These are phyloP conservation scores for Saturnia pavonia DNA, from an alignment of 2,888 invertebrate species.

Conservation along the genomic window DNA sequence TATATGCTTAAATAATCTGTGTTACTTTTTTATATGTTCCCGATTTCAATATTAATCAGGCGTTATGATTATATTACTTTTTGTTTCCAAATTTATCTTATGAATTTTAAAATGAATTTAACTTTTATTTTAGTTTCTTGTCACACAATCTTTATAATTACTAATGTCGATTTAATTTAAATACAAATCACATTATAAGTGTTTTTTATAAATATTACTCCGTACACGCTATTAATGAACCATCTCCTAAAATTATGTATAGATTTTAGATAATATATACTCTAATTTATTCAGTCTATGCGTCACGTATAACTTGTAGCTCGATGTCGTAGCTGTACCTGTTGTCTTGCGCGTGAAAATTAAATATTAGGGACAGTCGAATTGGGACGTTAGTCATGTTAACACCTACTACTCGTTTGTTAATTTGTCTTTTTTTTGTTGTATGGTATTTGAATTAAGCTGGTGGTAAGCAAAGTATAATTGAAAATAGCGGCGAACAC, in stretches of 20 bases:
- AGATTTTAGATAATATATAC: neutral
- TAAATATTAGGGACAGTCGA: constrained; percentile 15
- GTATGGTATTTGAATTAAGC: no score
- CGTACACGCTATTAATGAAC: no score
- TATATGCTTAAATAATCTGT: neutral
- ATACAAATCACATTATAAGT: no score
- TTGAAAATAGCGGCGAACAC: no score
- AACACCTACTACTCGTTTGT: neutral
- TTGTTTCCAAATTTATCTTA: no score
- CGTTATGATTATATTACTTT: neutral
- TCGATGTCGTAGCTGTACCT: neutral
- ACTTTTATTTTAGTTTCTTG: no score
- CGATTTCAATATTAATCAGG: neutral
- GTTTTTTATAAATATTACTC: no score
- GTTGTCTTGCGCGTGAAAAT: constrained; percentile 10
- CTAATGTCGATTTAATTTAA: neutral
- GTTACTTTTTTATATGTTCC: neutral
- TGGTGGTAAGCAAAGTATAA: no score
- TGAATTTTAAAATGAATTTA: no score
- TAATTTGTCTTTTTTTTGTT: no score
- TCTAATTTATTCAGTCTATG: neutral
- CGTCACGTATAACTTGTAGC: neutral
- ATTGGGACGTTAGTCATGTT: neutral
- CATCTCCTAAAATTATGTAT: neutral
- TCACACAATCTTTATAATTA: neutral